These are phyloP conservation scores for Rhabditoides inermis DNA, from an alignment of 2,888 invertebrate species.

Conservation along the genomic window DNA sequence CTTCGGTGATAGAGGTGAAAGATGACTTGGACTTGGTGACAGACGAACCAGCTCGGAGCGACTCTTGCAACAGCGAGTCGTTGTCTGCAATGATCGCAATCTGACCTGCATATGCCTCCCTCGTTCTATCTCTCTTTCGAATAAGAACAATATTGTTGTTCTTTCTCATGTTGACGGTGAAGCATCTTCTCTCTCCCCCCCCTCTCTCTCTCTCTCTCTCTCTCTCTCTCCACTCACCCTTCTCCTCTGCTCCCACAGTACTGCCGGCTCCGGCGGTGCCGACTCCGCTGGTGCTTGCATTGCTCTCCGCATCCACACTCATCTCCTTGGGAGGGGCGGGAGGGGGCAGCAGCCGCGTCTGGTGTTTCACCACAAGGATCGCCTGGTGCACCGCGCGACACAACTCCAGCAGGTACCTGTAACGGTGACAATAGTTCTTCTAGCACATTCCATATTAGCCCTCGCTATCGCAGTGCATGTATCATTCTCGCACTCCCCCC, in stretches of 20 bases:
- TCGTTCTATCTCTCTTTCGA: neutral
- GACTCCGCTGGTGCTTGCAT: neutral
- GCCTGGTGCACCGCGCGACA: conserved; percentile 87
- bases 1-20: too few species aligned
- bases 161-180: neutral
- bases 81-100: too few species aligned
- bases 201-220: neutral
- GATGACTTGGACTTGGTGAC: too few species aligned
- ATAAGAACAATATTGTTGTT: neutral
- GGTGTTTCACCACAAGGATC: conserved; percentile 63
- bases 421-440: neutral
- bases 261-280: neutral
- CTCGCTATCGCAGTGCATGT: too few species aligned
- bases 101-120: too few species aligned
- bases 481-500: too few species aligned
- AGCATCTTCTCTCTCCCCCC: neutral
- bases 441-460: too few species aligned
- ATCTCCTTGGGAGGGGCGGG: conserved; percentile 27
- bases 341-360: conserved; percentile 20
- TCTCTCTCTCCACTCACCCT: neutral
- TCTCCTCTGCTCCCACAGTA: neutral
- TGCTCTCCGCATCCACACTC: conserved; percentile 21
- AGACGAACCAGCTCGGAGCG: too few species aligned
- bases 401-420: conserved; percentile 70
- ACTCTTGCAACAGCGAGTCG: too few species aligned